Percentiles rank a stretch among this genome's conserved stretches.
These are phyloP conservation scores for Philereme vetulata DNA, from an alignment of 2,888 invertebrate species.

Conservation along the genomic window DNA sequence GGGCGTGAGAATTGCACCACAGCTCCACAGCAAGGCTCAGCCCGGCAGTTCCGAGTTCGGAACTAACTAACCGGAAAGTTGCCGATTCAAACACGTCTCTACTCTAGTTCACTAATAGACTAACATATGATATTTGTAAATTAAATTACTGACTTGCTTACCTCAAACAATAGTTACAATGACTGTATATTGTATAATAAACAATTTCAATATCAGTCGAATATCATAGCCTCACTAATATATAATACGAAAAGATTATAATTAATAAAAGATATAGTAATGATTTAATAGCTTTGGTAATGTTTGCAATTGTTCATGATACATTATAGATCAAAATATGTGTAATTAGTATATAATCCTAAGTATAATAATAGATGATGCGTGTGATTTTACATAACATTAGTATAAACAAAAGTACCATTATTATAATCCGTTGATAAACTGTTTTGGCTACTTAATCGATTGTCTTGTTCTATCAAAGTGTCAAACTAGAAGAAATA, in stretches of 20 bases:
- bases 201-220: constrained; percentile 52
- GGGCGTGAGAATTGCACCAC: constrained; percentile 1
- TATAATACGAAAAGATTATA: constrained; percentile 28
- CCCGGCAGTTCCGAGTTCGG: background rate
- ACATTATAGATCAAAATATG: constrained; percentile 13
- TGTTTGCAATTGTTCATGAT: constrained; percentile 39
- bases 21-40: background rate
- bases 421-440: no score
- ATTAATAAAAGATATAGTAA: constrained; percentile 14
- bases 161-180: constrained; percentile 25
- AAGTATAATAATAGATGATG: background rate
- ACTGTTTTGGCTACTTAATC: no score
- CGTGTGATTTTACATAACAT: background rate
- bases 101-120: constrained; percentile 1
- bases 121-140: constrained; percentile 7
- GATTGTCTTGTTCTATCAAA: no score
- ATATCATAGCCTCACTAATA: constrained; percentile 57
- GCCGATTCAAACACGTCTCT: constrained; percentile 10
- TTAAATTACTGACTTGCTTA: constrained; percentile 15
- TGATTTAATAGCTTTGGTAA: constrained; percentile 54
- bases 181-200: constrained; percentile 31
- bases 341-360: background rate
- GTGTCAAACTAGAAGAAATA: no score
- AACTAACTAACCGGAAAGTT: constrained; percentile 8
- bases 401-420: background rate